Conservation (phyloP, 92 coral and sea anemone species). For the Blastomussa wellsi region DNA sequence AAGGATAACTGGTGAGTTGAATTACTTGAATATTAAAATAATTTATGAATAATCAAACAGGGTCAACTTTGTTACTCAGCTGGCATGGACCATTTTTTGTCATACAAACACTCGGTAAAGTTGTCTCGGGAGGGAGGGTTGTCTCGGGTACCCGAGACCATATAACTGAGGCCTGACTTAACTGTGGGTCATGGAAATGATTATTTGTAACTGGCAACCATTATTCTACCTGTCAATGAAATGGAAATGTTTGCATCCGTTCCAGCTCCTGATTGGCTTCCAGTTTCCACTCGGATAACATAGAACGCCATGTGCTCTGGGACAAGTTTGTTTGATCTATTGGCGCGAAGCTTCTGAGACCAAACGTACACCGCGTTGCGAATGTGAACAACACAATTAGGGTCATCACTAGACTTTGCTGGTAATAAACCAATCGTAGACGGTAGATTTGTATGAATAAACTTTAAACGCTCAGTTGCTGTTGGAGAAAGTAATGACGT, state of each 20-base stretch:
- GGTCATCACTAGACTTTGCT: slow-evolving; percentile 79
- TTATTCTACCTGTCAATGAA: slow-evolving; percentile 63
- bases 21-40: no score
- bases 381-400: slow-evolving; percentile 54
- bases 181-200: no score
- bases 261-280: slow-evolving; percentile 51
- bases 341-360: slow-evolving; percentile 59
- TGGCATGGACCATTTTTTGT: no score
- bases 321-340: slow-evolving; percentile 9
- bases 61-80: no score
- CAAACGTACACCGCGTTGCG: slow-evolving; percentile 60
- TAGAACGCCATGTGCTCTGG: slow-evolving; percentile 57
- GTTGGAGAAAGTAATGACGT: slow-evolving; percentile 66
- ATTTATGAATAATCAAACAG: no score
- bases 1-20: no score
- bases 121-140: no score
- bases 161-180: no score
- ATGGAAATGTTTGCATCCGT: slow-evolving; percentile 55
- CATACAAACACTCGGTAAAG: no score
- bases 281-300: slow-evolving; percentile 62
- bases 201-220: not conserved
- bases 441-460: slow-evolving; percentile 55
- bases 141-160: no score
- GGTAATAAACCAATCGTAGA: slow-evolving; percentile 63
- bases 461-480: slow-evolving; percentile 66